Evolutionary conservation across 2,113 vertebrate species (phyloP).

Genomic region (Saiga tatarica): DNA sequence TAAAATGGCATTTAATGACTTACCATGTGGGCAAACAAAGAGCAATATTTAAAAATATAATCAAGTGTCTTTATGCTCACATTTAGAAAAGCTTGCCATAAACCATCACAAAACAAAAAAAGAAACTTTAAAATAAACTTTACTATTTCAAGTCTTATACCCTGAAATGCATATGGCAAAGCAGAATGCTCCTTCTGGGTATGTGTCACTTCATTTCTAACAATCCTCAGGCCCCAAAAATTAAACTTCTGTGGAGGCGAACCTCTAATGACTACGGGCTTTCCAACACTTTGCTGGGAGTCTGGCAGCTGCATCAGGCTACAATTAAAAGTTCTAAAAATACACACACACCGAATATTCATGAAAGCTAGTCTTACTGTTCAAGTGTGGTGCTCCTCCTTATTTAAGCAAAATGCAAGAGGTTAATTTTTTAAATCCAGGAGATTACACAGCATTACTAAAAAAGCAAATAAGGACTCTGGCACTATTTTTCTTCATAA

Average conservation of each 20-base stretch:
- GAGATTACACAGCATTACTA: not conserved
- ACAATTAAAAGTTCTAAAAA: slow-evolving; percentile 53
- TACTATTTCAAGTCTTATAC: not conserved
- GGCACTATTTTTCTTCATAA: not conserved
- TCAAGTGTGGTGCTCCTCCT: not conserved
- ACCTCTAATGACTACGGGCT: not conserved
- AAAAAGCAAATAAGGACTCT: not conserved
- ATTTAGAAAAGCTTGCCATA: slow-evolving; percentile 41
- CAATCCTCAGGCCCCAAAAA: not conserved
- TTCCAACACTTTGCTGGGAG: slow-evolving; percentile 9
- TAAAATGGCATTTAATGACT: slow-evolving; percentile 35
- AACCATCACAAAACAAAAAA: slow-evolving; percentile 24
- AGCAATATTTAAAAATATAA: slow-evolving; percentile 54
- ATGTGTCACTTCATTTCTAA: not conserved
- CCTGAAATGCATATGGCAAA: not conserved
- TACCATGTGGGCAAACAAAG: slow-evolving; percentile 39
- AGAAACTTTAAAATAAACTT: slow-evolving; percentile 11
- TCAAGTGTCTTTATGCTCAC: slow-evolving; percentile 30
- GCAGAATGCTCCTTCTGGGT: not conserved
- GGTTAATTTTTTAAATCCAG: slow-evolving; percentile 21
- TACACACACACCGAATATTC: not conserved
- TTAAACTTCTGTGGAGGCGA: not conserved
- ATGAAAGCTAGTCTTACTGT: not conserved
- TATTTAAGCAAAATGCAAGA: not conserved
- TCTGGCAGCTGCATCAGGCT: slow-evolving; percentile 24